A percentile compares a stretch with the other conserved stretches of the same genome.
Conservation (phyloP, 1,140 invertebrate genomes). For the Drosophila santomea region DNA sequence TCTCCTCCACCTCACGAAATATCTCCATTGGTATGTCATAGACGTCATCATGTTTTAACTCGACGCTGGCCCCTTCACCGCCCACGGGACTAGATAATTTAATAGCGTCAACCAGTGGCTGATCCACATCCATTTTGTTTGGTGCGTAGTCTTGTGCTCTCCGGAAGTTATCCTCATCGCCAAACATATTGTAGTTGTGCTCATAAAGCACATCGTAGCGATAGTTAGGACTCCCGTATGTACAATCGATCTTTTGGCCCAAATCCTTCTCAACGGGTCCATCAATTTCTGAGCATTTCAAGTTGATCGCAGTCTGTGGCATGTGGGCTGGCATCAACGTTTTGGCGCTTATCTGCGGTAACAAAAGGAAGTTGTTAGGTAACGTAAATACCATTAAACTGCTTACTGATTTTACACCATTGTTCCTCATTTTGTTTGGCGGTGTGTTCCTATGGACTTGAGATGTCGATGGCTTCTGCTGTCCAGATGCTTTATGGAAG, state of each 20-base stretch:
- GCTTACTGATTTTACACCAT: conserved; percentile 25
- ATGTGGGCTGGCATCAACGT: conserved; percentile 12
- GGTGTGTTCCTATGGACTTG: not conserved
- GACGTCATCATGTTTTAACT: not conserved
- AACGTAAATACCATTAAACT: conserved; percentile 18
- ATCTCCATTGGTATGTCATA: not conserved
- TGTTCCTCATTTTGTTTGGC: not conserved
- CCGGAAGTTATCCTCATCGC: not conserved
- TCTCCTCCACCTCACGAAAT: conserved; percentile 1
- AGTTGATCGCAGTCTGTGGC: conserved; percentile 19
- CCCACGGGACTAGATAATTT: not conserved
- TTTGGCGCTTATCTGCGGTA: conserved; percentile 45
- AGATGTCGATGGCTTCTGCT: not conserved
- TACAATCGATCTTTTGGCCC: no score
- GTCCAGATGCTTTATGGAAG: not conserved
- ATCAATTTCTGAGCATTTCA: conserved; percentile 2
- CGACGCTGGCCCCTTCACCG: not conserved
- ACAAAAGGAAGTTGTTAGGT: conserved; percentile 59
- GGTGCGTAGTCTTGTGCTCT: not conserved
- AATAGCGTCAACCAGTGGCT: conserved; percentile 11
- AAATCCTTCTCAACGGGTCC: not conserved
- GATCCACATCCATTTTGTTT: not conserved
- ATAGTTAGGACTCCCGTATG: no score
- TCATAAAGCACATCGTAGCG: not conserved
- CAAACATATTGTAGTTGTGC: not conserved